Conservation (phyloP, 2,113 vertebrate genomes). For the Scophthalmus maximus region DNA sequence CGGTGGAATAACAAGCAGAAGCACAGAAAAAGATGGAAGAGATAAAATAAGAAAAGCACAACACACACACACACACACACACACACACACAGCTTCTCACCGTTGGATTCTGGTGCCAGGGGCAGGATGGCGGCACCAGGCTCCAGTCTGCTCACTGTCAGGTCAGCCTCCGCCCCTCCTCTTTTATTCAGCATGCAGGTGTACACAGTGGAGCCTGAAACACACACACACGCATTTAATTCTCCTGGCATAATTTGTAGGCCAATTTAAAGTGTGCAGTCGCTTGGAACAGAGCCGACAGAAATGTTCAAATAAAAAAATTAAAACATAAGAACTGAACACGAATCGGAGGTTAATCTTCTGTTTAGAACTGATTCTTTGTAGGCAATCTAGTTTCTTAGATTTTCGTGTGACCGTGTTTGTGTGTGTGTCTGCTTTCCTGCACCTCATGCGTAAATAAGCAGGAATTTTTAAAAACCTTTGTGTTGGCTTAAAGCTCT, state of each 20-base stretch:
- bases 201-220: conserved; percentile 91
- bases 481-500: background rate
- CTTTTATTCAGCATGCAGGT: conserved; percentile 94
- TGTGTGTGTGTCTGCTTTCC: background rate
- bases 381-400: background rate
- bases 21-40: background rate
- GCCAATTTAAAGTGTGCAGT: conserved; percentile 4
- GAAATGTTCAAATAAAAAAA: background rate
- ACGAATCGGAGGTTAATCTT: background rate
- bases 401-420: background rate
- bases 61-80: background rate
- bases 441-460: background rate
- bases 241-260: background rate
- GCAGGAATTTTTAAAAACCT: conserved; percentile 3
- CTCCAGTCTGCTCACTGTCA: conserved; percentile 92
- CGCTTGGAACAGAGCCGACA: background rate
- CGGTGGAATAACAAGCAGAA: background rate
- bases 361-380: background rate
- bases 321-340: background rate
- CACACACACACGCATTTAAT: conserved; percentile 20
- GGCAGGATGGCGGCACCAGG: conserved; percentile 72
- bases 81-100: conserved; percentile 69
- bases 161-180: conserved; percentile 92
- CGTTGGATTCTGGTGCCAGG: conserved; percentile 88
- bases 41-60: background rate